Percentiles rank a stretch among this genome's conserved stretches.
These are phyloP conservation scores for Chelonus formosanus DNA, from an alignment of 2,888 invertebrate genomes.

Conservation along the genomic window DNA sequence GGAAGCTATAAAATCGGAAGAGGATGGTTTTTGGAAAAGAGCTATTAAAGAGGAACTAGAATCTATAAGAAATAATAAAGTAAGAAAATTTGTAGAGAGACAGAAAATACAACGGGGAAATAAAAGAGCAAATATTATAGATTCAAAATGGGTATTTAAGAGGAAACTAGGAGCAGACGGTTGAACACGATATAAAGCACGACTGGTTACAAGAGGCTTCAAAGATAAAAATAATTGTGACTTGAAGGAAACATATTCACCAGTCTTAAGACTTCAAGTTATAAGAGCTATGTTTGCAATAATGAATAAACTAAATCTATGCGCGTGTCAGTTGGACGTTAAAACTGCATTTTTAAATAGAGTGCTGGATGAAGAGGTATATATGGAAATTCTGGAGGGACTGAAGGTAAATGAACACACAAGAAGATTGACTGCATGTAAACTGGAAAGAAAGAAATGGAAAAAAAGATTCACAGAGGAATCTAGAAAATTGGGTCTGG, in stretches of 20 bases:
- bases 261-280: slow-evolving; percentile 15
- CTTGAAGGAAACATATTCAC: slow-evolving; percentile 35
- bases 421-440: slow-evolving; percentile 32
- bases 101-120: slow-evolving; percentile 1
- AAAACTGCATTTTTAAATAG: slow-evolving; percentile 45
- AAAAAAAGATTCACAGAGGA: slow-evolving; percentile 38
- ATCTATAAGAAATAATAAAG: slow-evolving; percentile 37
- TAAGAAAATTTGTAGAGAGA: slow-evolving; percentile 31
- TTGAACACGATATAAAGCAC: not conserved
- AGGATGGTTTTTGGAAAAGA: slow-evolving; percentile 29
- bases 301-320: slow-evolving; percentile 32
- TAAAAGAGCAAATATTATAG: slow-evolving; percentile 28
- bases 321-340: slow-evolving; percentile 31
- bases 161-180: slow-evolving; percentile 35
- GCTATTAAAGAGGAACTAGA: slow-evolving; percentile 35
- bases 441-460: slow-evolving; percentile 35
- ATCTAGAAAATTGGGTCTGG: slow-evolving; percentile 35
- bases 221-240: slow-evolving; percentile 37
- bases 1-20: slow-evolving; percentile 35
- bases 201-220: slow-evolving; percentile 39
- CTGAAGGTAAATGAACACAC: not conserved
- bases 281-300: slow-evolving; percentile 33
- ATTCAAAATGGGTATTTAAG: slow-evolving; percentile 40
- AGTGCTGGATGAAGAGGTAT: slow-evolving; percentile 24
- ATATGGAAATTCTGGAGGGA: slow-evolving; percentile 36